Evolutionary conservation across 1,140 invertebrate genomes (phyloP), one percentile per base, ranked within the genome.

Genomic region (Chionoecetes opilio): DNA sequence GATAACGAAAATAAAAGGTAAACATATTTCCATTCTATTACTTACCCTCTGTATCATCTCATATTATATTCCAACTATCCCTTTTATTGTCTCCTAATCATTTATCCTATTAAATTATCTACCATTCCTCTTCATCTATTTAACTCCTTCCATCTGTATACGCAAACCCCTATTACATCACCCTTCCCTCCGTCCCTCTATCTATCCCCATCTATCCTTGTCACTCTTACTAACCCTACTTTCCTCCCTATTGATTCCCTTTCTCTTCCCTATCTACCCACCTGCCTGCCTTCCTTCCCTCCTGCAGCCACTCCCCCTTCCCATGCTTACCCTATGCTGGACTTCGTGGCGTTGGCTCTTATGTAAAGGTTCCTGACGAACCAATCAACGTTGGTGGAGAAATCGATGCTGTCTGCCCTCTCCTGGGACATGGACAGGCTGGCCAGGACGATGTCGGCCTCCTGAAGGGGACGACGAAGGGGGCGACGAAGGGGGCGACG

Each of bases 291-390:
- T 21, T 9, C 21, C 53, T 26, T 21, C 8, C 53, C 17, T 21
- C 21, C 53, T 63, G 53, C 38, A 14, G 8, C 53, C 29, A 63
- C 29, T 2, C 1, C 38, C 38, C n/a, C n/a, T n/a, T n/a, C n/a
- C 17, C 26, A 0, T 5, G 14, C 91, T 93, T 29, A 93, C 92
- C 92, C 92, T 6, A 93, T 14, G 29, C 32, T 53, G 26, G 41
- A 86, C 82, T n/a, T n/a, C 1, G 82, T 93, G 32, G 92, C 92
- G 41, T 46, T 86, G 21, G 29, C 26, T 0, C 82, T 35, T 0
- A 93, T 85, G 84, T 93, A 93, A 2, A 93, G 35, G 21, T 93
- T 86, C 82, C 92, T 38, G 17, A 31, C 82, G 46, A 46, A 93
- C 29, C 31, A 86, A 8, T 93, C 92, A 11, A 93, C 31, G 82